Evolutionary conservation across 2,888 invertebrate species (phyloP), one percentile per base, ranked within the genome.

Genomic region (Hydriomena furcata): DNA sequence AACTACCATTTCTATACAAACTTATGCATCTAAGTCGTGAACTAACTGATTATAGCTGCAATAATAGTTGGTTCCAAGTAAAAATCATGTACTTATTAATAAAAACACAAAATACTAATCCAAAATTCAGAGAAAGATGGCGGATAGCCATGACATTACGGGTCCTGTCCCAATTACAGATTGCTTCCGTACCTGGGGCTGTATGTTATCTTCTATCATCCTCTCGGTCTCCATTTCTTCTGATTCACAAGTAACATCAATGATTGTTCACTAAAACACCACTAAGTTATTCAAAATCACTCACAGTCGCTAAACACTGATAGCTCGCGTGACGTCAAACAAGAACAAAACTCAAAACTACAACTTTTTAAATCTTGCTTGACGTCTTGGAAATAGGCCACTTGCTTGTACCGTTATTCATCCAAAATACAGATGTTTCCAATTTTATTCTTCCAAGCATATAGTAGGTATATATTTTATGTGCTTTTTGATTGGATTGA

Each of bases 161-260:
- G 68, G 68, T 65, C 64, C 61, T 85, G 87, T 68, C 77, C 89
- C 68, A 87, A 70, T 81, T 88, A 68, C 67, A 66, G 56, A 74
- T 83, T 70, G 50, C 47, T 54, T 52, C 30, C 62, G 53, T 82
- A 90, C 90, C 89, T 90, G 88, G 52, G 86, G 85, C 65, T 85
- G 82, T 74, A 84, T 79, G 58, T 84, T 82, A 58, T 96, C 96
- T 91, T 96, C 96, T 91, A 95, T 94, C 89, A 95, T 93, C 93
- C 95, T 95, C 92, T 96, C 96, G 91, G 95, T 96, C 94, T 96
- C 96, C 96, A 96, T 96, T 93, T 95, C 95, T 91, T 94, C 93
- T 94, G 94, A 94, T 84, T 85, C 88, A 88, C 86, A 77, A 85
- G 82, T 79, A 81, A 84, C 91, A 90, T 88, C 73, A 87, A 90